Conservation (phyloP, 2,888 invertebrate genomes). For the Chymomyza procnemis region DNA sequence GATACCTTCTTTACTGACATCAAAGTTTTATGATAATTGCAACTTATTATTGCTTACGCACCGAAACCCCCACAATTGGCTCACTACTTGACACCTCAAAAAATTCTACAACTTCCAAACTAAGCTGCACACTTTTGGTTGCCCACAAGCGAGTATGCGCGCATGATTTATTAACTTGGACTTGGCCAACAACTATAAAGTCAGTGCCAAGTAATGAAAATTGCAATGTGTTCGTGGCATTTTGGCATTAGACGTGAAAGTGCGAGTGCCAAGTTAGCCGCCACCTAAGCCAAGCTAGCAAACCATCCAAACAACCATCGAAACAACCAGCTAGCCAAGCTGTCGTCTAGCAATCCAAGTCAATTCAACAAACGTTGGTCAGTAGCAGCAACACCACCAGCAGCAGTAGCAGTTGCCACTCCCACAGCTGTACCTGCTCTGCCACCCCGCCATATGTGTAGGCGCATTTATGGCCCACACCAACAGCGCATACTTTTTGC, state of each 20-base stretch:
- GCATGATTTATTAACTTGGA: conserved; percentile 59
- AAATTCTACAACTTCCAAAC: not conserved
- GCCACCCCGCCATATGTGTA: not conserved
- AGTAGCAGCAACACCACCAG: too few relatives aligned
- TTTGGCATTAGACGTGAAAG: conserved; percentile 75
- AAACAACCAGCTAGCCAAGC: not conserved
- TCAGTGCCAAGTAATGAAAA: conserved; percentile 73
- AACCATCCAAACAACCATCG: not conserved
- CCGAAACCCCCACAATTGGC: too few relatives aligned
- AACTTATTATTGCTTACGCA: too few relatives aligned
- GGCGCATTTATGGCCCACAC: conserved; percentile 5
- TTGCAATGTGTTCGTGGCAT: conserved; percentile 64
- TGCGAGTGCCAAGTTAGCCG: conserved; percentile 57
- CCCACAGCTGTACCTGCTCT: not conserved
- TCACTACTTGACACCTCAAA: not conserved
- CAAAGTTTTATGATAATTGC: too few relatives aligned
- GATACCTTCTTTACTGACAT: too few relatives aligned
- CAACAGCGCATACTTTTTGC: conserved; percentile 12
- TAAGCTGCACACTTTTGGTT: not conserved
- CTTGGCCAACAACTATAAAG: conserved; percentile 72
- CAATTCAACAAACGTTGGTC: not conserved
- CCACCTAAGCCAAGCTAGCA: conserved; percentile 14
- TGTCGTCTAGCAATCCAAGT: not conserved
- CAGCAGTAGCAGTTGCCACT: not conserved
- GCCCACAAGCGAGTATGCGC: not conserved